Evolutionary conservation across 2,888 invertebrate species (phyloP).

Genomic region (Osmoderma eremita): DNA sequence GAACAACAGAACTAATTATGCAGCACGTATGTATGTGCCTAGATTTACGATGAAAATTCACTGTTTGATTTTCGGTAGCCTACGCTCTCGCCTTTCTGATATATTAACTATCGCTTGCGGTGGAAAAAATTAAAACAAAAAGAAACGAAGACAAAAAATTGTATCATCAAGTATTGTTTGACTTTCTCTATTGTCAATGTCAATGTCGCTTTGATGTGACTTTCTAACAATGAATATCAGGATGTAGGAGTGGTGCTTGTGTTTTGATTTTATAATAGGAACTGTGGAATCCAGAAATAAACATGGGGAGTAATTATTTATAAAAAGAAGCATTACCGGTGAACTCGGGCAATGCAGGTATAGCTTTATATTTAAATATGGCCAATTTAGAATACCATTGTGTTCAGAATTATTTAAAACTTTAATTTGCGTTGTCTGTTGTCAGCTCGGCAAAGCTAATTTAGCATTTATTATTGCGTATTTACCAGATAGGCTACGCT

Average conservation of each 20-base stretch:
- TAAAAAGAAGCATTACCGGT: no score
- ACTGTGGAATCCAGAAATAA: no score
- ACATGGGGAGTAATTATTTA: no score
- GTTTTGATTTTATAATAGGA: no score
- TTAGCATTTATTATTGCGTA: no score
- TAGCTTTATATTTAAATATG: no score
- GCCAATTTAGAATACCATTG: no score
- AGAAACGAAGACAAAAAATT: slow-evolving; percentile 13
- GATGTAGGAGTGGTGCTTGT: neutral
- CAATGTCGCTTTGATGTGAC: neutral
- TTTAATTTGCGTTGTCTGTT: no score
- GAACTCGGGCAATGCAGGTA: no score
- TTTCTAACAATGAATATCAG: slow-evolving; percentile 4
- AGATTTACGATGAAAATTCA: slow-evolving; percentile 16
- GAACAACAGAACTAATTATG: slow-evolving; percentile 29
- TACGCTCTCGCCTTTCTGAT: slow-evolving; percentile 17
- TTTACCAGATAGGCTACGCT: no score
- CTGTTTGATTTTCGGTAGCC: slow-evolving; percentile 35
- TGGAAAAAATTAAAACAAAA: slow-evolving; percentile 10
- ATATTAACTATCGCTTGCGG: slow-evolving; percentile 13
- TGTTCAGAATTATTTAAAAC: no score
- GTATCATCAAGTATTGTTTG: slow-evolving; percentile 23
- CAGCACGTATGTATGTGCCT: slow-evolving; percentile 2
- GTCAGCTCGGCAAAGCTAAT: no score
- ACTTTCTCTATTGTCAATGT: slow-evolving; percentile 28